phyloP scores from a whole-genome alignment of 2,888 invertebrate genomes.

The Chymomyza amoena region DNA sequence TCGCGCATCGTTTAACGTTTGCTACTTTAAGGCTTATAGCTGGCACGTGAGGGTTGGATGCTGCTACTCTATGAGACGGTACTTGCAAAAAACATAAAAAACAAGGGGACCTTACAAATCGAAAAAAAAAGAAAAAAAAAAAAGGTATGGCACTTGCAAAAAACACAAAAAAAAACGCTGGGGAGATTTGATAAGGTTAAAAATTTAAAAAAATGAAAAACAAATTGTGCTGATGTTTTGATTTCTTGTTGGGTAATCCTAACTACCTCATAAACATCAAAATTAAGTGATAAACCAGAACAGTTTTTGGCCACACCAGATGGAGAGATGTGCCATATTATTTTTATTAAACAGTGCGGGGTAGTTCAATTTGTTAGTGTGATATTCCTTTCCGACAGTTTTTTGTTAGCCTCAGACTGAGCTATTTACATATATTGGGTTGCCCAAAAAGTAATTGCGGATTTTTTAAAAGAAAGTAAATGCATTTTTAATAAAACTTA shows the following conservation, averaged over 20 bases:
- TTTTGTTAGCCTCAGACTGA: too few species aligned
- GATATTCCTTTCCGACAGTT: too few species aligned
- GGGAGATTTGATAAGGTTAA: background rate
- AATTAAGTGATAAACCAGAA: background rate
- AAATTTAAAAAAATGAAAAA: slow-evolving; percentile 25
- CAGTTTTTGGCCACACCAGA: background rate
- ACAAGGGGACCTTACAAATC: background rate
- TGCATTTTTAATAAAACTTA: too few species aligned
- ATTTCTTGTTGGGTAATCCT: slow-evolving; percentile 21
- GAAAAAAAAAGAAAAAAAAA: background rate
- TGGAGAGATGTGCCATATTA: too few species aligned
- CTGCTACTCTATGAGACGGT: background rate
- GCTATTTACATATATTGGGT: too few species aligned
- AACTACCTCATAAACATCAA: background rate
- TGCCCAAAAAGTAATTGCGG: too few species aligned
- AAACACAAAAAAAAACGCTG: background rate
- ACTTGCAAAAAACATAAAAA: background rate
- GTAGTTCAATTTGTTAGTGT: too few species aligned
- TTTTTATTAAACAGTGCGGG: too few species aligned
- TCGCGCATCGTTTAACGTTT: slow-evolving; percentile 62
- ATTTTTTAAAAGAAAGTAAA: too few species aligned
- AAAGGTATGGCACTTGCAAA: background rate
- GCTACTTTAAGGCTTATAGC: slow-evolving; percentile 47
- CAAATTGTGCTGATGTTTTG: slow-evolving; percentile 31
- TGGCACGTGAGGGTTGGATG: slow-evolving; percentile 48